A percentile compares a stretch with the other conserved stretches of the same genome.
Conservation (phyloP, 2,888 invertebrate species). For the Tetanocera ferruginea region DNA sequence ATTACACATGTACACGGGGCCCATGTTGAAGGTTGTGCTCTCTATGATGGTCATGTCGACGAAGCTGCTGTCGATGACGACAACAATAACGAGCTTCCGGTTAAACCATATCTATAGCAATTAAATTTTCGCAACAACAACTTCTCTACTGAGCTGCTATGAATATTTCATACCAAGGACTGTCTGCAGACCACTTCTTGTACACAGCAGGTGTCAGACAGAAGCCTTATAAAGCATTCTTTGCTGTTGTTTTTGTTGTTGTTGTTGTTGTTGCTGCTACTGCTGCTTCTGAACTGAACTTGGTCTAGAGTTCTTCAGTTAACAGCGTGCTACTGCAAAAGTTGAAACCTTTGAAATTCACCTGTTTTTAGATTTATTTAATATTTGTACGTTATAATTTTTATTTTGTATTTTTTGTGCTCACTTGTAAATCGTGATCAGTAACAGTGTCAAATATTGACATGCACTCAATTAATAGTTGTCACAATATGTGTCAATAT, state of each 20-base stretch:
- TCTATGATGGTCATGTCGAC: neutral
- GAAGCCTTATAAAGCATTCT: neutral
- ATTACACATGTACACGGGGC: constrained; percentile 4
- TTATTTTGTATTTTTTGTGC: neutral
- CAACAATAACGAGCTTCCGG: constrained; percentile 17
- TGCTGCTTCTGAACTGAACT: neutral
- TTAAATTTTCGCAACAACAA: neutral
- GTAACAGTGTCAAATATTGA: neutral
- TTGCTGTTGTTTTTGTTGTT: neutral
- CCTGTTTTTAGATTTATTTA: neutral
- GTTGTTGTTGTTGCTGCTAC: neutral
- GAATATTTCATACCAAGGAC: no score
- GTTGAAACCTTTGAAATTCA: constrained; percentile 5
- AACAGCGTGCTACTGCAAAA: neutral
- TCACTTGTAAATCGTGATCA: neutral
- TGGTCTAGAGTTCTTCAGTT: no score
- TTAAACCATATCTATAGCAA: constrained; percentile 4
- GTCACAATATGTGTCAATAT: constrained; percentile 11
- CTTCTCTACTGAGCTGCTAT: neutral
- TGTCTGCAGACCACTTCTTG: neutral
- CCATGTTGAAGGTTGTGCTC: neutral
- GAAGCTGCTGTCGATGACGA: neutral
- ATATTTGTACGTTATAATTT: neutral
- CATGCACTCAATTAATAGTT: constrained; percentile 25
- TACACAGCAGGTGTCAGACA: constrained; percentile 22